Base-by-base conservation (phyloP, 2,888 invertebrate species). In the Pseudococcus jackbeardsleyi region DNA sequence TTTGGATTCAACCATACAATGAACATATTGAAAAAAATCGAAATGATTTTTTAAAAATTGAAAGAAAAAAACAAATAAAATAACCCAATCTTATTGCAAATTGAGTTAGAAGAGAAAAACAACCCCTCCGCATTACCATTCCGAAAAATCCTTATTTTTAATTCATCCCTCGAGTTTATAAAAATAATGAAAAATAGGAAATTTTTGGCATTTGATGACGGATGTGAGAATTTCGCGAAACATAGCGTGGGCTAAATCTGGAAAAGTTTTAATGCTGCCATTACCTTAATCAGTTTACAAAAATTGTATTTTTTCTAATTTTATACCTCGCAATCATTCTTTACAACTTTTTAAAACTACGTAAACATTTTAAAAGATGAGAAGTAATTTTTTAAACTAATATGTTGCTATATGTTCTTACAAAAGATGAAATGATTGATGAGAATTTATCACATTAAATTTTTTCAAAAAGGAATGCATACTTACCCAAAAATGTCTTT, bases 251-350 rank as follows among this genome's bases (percentile, higher is more conserved):
- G 42, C 42, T 64, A 22, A 72, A 72, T 72, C 72, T 33, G 33
- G 33, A 33, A 33, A 72, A 72, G 72, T 72, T 72, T 72, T 33
- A 72, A 33, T 72, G 33, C 1, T 33, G 7, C 39, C 33, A 72
- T 72, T 72, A 72, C 33, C 33, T 72, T 72, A 72, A 72, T 72
- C 33, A 72, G 19, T 72, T 72, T 33, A 33, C 15, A 17, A 59
- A 59, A 50, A 54, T n/a, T n/a, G 54, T 64, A 22, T 59, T 72
- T 33, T 72, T 72, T 15, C 7, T 72, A 72, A 33, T 72, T 72
- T 72, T 33, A 64, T 64, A 22, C 64, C 19, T 64, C 11, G 64
- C 1, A 72, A 26, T 72, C 72, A 17, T 33, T 72, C 72, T 72
- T 72, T 72, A 15, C 17, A 72, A 72, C 72, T 72, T 72, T 22